A percentile compares a stretch with the other conserved stretches of the same genome.
These are phyloP conservation scores for Cryptocephalus moraei DNA, from an alignment of 2,888 invertebrate species.

Conservation along the genomic window DNA sequence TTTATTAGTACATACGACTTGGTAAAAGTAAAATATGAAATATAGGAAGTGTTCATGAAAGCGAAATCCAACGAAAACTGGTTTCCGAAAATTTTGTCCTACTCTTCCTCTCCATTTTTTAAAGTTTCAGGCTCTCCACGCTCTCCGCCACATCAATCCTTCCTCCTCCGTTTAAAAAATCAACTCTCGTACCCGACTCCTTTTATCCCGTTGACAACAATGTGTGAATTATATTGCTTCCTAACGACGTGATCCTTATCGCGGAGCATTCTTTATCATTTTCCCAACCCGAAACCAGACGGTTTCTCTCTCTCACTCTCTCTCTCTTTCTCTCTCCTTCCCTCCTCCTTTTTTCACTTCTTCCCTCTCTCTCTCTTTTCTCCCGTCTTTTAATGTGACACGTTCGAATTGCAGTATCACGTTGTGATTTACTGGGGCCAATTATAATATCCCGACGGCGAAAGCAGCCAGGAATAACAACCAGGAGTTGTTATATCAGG, in stretches of 20 bases:
- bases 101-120: too few relatives aligned
- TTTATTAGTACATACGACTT: too few relatives aligned
- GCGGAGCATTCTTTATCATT: conserved; percentile 4
- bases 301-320: background rate
- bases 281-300: conserved; percentile 4
- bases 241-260: conserved; percentile 5
- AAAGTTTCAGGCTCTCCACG: too few relatives aligned
- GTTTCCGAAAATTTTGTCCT: too few relatives aligned
- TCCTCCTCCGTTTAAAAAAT: background rate
- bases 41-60: too few relatives aligned
- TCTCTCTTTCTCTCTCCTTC: too few relatives aligned
- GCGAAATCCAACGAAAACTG: too few relatives aligned
- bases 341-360: too few relatives aligned
- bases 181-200: conserved; percentile 1
- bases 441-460: conserved; percentile 7
- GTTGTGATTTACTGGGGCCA: conserved; percentile 8
- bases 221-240: conserved; percentile 4
- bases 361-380: too few relatives aligned
- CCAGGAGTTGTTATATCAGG: conserved; percentile 5
- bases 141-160: too few relatives aligned
- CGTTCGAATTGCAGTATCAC: conserved; percentile 9
- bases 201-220: background rate
- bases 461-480: conserved; percentile 1
- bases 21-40: too few relatives aligned
- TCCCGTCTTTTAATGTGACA: conserved; percentile 5